phyloP scores from a whole-genome alignment of 2,797 vertebrate genomes.

The Nothura maculosa region DNA sequence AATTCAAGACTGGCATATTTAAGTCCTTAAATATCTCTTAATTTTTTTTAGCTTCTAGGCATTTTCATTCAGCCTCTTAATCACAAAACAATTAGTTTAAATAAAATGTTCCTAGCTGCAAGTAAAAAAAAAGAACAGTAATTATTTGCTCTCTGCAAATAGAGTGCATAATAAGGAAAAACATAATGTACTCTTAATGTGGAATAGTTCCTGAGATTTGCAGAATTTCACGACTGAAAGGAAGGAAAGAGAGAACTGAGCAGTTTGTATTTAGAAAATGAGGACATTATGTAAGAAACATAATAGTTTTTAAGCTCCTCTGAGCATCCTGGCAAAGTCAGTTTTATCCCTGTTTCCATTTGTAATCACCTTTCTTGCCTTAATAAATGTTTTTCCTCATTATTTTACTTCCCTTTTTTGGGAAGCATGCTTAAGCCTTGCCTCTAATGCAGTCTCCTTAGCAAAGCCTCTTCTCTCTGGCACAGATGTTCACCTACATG shows the following conservation, averaged over 20 bases:
- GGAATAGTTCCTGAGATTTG: background rate
- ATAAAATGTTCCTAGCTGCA: background rate
- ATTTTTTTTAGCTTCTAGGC: background rate
- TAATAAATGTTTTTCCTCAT: background rate
- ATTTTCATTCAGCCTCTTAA: background rate
- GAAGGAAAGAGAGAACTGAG: background rate
- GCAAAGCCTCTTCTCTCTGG: background rate
- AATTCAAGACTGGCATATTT: background rate
- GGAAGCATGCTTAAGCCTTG: background rate
- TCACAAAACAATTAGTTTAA: background rate
- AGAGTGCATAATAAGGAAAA: background rate
- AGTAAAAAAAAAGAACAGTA: background rate
- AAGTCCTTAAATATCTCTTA: background rate
- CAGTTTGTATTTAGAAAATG: background rate
- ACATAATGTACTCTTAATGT: background rate
- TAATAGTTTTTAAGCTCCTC: background rate
- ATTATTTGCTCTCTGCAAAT: background rate
- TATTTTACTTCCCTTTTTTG: slow-evolving; percentile 1
- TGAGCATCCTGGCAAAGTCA: background rate
- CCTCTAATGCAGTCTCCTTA: background rate
- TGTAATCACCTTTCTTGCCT: background rate
- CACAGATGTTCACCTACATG: background rate
- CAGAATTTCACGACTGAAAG: background rate
- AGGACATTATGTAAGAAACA: background rate
- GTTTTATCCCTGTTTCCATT: slow-evolving; percentile 28